These are phyloP conservation scores for Phainopepla nitens DNA, from an alignment of 2,113 vertebrate species.

Conservation along the genomic window DNA sequence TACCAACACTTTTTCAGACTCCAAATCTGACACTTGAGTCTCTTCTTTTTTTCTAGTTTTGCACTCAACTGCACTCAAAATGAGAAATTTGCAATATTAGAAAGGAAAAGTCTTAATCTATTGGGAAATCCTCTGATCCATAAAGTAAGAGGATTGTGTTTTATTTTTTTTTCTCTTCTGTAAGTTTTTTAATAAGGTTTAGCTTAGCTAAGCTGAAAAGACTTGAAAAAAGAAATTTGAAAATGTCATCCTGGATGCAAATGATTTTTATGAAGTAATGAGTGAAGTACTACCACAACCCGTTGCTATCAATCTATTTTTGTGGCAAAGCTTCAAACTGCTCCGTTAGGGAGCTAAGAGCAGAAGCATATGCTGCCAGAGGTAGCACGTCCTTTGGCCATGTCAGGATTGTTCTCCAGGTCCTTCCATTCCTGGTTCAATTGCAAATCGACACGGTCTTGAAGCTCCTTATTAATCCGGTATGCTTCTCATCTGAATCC, in stretches of 20 bases:
- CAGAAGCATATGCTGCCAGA: fast-evolving
- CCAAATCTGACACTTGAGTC: not conserved
- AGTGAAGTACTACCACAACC: not conserved
- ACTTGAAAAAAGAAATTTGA: not conserved
- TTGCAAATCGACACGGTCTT: not conserved
- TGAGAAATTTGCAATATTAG: constrained; percentile 26
- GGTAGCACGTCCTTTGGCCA: not conserved
- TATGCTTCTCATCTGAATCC: not conserved
- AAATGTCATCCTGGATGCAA: constrained; percentile 50
- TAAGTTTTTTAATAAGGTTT: constrained; percentile 16
- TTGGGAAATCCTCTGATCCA: constrained; percentile 64
- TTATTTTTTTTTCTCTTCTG: not conserved
- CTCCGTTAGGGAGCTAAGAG: fast-evolving
- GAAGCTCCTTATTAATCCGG: not conserved
- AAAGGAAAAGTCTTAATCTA: constrained; percentile 51
- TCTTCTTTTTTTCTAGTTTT: not conserved
- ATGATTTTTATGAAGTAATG: constrained; percentile 13
- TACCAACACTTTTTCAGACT: not conserved
- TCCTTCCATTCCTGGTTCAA: not conserved
- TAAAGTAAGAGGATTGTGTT: constrained; percentile 31
- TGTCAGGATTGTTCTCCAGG: not conserved
- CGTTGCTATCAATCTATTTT: not conserved
- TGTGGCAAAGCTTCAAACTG: not conserved
- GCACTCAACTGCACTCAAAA: not conserved
- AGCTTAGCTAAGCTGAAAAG: not conserved